Percentiles rank a stretch among this genome's conserved stretches.
Evolutionary conservation across 1,140 invertebrate genomes (phyloP).

Genomic region (Apis cerana): DNA sequence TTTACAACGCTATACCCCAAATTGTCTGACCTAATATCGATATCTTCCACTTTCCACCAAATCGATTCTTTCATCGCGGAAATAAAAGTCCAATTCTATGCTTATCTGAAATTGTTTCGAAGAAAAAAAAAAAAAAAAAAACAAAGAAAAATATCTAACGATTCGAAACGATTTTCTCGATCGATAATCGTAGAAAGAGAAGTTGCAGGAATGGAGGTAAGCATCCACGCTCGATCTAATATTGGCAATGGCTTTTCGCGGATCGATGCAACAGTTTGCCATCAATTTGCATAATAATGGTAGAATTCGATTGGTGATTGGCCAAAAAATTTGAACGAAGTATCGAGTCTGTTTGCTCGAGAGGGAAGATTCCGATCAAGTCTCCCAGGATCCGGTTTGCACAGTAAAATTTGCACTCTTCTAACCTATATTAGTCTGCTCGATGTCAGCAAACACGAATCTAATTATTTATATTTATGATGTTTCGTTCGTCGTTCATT

Average conservation of each 20-base stretch:
- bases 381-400: neutral
- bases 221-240: neutral
- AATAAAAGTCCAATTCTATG: neutral
- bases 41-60: neutral
- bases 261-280: constrained; percentile 36
- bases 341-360: no score
- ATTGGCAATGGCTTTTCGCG: neutral
- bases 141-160: neutral
- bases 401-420: neutral
- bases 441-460: neutral
- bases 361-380: neutral
- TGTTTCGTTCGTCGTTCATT: neutral
- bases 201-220: neutral
- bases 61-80: neutral
- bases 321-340: constrained; percentile 25
- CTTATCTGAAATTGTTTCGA: neutral
- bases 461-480: neutral
- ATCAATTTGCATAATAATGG: constrained; percentile 25
- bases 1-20: no score
- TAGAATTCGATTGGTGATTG: neutral
- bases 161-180: neutral
- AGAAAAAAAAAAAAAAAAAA: neutral
- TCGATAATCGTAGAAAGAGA: no score
- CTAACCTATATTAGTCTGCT: neutral
- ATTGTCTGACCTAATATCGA: neutral